Base-by-base conservation (phyloP, 1,140 invertebrate genomes). In the Pectinophora gossypiella region DNA sequence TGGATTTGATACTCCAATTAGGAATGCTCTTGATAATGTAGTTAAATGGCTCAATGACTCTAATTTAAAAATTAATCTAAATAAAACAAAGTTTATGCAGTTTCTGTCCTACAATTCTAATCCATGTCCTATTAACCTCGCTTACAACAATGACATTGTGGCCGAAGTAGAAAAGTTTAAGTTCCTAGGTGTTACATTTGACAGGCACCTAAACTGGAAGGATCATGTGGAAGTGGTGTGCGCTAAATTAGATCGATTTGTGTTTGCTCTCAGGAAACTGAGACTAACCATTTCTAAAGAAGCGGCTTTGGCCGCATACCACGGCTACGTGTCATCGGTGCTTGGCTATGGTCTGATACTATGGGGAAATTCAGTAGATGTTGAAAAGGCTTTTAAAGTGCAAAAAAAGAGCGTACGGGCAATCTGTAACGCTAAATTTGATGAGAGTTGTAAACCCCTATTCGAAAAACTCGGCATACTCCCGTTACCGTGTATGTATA, bases 11-110 rank as follows among this genome's bases (percentile, higher is more conserved):
- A 19, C n/a, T 15, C n/a, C 10, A 10, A 40, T 13, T 40, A 40
- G 7, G 9, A 15, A 40, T 40, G 38, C 38, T 15, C 10, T 40
- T 9, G 38, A 15, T 40, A 15, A 40, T 15, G 15, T 19, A 15
- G 13, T 44, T 3, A 21, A 20, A 1, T 44, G 42, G 42, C 19
- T 44, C 19, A 19, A 44, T 13, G 3, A 20, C 12, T 20, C 19
- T 44, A 44, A 44, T 21, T 19, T 44, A 3, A 19, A 36, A 16
- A 18, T 48, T 1, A 48, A 48, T 16, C 1, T 48, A 1, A 19
- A 20, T 18, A 48, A 48, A 48, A 48, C 46, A 3, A 48, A 48
- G 35, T 19, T 35, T 48, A 12, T 48, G 7, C 23, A 35, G 20
- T 48, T 48, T 19, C 23, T n/a, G n/a, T n/a, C n/a, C n/a, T n/a